Evolutionary conservation across 2,888 invertebrate species (phyloP).

Genomic region (Epistrophe eligans): DNA sequence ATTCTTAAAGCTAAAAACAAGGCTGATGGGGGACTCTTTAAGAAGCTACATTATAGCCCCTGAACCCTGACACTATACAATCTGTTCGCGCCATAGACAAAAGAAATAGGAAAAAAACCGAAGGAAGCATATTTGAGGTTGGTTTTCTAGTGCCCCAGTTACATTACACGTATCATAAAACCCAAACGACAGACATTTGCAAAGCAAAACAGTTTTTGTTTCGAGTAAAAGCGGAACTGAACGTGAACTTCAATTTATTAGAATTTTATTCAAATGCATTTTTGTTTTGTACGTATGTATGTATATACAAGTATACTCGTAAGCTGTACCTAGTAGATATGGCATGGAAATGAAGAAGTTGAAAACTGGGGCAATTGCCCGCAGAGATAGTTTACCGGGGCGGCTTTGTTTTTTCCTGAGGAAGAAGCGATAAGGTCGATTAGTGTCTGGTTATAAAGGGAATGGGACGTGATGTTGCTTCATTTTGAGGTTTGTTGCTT

Average conservation of each 20-base stretch:
- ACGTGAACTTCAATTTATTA: conserved; percentile 75
- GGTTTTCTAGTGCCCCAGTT: conserved; percentile 57
- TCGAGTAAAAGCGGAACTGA: conserved; percentile 58
- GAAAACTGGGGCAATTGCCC: conserved; percentile 68
- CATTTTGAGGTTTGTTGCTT: conserved; percentile 28
- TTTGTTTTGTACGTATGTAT: neutral
- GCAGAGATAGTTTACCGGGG: conserved; percentile 33
- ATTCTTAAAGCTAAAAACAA: conserved; percentile 40
- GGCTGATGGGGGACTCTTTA: conserved; percentile 23
- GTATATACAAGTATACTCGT: neutral
- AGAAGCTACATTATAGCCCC: conserved; percentile 35
- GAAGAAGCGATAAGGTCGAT: conserved; percentile 61
- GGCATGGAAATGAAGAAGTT: conserved; percentile 49
- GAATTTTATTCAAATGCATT: conserved; percentile 71
- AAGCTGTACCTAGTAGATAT: neutral
- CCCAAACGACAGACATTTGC: conserved; percentile 66
- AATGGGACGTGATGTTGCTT: conserved; percentile 36
- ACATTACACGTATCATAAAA: conserved; percentile 76
- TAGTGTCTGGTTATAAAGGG: conserved; percentile 19
- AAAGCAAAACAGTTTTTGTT: conserved; percentile 52
- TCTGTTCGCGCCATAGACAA: conserved; percentile 64
- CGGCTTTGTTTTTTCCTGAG: conserved; percentile 21
- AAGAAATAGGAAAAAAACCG: conserved; percentile 11
- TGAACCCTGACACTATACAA: conserved; percentile 50
- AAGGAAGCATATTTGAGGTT: conserved; percentile 54